phyloP scores from a whole-genome alignment of 2,113 vertebrate species.

The Cyrtonyx montezumae region DNA sequence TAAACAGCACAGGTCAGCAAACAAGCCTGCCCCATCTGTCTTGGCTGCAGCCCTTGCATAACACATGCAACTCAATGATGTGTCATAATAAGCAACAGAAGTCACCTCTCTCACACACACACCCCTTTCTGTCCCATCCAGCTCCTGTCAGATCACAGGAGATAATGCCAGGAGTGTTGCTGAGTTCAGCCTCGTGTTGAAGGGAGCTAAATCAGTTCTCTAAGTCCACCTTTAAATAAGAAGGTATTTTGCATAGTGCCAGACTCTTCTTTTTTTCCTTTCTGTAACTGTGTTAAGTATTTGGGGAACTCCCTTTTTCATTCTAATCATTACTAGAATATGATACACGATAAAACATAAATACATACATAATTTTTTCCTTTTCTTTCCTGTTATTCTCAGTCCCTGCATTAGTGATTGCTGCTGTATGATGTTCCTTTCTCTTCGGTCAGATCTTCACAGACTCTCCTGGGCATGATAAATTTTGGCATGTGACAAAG shows the following conservation, averaged over 20 bases:
- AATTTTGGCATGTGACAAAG: neutral
- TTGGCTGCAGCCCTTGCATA: neutral
- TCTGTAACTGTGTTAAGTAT: neutral
- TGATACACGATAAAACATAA: constrained; percentile 1
- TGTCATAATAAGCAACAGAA: neutral
- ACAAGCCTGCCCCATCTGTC: neutral
- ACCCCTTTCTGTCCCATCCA: neutral
- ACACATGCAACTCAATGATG: neutral
- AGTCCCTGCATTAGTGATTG: neutral
- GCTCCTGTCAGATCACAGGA: neutral
- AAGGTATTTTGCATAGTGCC: neutral
- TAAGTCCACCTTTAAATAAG: neutral
- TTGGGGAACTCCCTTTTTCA: neutral
- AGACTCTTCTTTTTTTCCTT: neutral
- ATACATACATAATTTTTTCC: neutral
- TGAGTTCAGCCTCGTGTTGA: neutral
- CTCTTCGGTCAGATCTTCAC: neutral
- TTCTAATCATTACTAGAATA: neutral
- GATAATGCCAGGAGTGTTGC: neutral
- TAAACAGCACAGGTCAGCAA: neutral
- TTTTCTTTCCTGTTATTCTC: neutral
- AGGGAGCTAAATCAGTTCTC: neutral
- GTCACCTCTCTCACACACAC: neutral
- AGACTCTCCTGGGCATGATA: neutral
- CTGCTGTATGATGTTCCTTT: neutral